These are phyloP conservation scores for Paraplagusia blochii DNA, from an alignment of 2,113 vertebrate species.

Conservation along the genomic window DNA sequence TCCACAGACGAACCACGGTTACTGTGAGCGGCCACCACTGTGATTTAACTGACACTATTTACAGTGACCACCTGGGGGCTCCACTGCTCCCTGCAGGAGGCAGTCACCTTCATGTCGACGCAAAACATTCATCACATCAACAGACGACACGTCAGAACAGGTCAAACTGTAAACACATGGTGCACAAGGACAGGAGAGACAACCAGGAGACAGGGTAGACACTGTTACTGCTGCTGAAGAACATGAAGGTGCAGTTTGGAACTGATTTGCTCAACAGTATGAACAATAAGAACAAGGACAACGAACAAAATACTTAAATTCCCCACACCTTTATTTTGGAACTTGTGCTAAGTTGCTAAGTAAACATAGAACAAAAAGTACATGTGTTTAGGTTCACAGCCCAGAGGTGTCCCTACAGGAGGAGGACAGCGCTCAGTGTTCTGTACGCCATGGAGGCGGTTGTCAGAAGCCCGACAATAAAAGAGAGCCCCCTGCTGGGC, in stretches of 20 bases:
- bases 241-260: too few species aligned
- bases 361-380: too few species aligned
- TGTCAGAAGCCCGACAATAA: conserved; percentile 60
- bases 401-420: conserved; percentile 25
- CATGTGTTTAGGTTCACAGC: too few species aligned
- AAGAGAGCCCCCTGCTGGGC: conserved; percentile 81
- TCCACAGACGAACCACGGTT: conserved; percentile 26
- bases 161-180: background rate
- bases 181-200: background rate
- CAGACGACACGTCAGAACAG: conserved; percentile 23
- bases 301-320: too few species aligned
- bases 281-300: too few species aligned
- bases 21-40: conserved; percentile 48
- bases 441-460: conserved; percentile 84
- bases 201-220: too few species aligned
- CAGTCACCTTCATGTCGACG: conserved; percentile 51
- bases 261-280: too few species aligned
- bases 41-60: conserved; percentile 37
- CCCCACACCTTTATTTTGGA: too few species aligned
- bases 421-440: conserved; percentile 58
- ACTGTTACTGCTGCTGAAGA: background rate
- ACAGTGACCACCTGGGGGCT: conserved; percentile 42
- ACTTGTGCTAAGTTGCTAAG: too few species aligned
- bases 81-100: conserved; percentile 19
- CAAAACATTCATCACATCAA: conserved; percentile 32